phyloP scores from a whole-genome alignment of 1,140 invertebrate genomes.

The Drosophila kepulauana region DNA sequence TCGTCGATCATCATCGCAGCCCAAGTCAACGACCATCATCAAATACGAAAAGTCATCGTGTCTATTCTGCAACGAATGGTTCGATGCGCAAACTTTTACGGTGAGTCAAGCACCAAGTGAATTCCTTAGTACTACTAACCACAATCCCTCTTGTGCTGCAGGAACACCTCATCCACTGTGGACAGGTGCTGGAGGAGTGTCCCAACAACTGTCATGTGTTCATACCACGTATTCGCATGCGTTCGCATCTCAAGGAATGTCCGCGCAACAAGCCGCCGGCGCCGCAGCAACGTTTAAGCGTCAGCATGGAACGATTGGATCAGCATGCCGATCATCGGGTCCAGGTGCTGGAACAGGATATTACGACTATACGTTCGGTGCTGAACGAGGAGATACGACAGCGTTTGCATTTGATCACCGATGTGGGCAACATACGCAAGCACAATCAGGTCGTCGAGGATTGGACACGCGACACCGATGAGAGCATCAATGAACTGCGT shows the following conservation, averaged over 20 bases:
- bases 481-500: slow-evolving; percentile 54
- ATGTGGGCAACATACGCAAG: slow-evolving; percentile 81
- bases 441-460: slow-evolving; percentile 83
- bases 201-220: slow-evolving; percentile 89
- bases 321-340: slow-evolving; percentile 69
- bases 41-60: slow-evolving; percentile 86
- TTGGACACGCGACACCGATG: slow-evolving; percentile 76
- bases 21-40: slow-evolving; percentile 73
- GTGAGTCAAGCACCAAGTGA: slow-evolving; percentile 58
- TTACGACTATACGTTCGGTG: slow-evolving; percentile 73
- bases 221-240: slow-evolving; percentile 87
- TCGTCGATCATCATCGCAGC: slow-evolving; percentile 11
- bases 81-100: slow-evolving; percentile 87
- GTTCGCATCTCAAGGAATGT: slow-evolving; percentile 87
- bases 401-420: slow-evolving; percentile 79
- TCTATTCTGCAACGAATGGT: slow-evolving; percentile 88
- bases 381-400: slow-evolving; percentile 83
- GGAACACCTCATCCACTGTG: slow-evolving; percentile 89
- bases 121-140: background rate
- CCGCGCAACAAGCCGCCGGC: slow-evolving; percentile 73
- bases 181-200: slow-evolving; percentile 89
- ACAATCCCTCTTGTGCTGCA: slow-evolving; percentile 44
- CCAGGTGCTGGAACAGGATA: slow-evolving; percentile 74
- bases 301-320: slow-evolving; percentile 70
- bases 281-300: slow-evolving; percentile 43